Evolutionary conservation across 2,888 invertebrate species (phyloP), one percentile per base, ranked within the genome.

Genomic region (Antitype chi): DNA sequence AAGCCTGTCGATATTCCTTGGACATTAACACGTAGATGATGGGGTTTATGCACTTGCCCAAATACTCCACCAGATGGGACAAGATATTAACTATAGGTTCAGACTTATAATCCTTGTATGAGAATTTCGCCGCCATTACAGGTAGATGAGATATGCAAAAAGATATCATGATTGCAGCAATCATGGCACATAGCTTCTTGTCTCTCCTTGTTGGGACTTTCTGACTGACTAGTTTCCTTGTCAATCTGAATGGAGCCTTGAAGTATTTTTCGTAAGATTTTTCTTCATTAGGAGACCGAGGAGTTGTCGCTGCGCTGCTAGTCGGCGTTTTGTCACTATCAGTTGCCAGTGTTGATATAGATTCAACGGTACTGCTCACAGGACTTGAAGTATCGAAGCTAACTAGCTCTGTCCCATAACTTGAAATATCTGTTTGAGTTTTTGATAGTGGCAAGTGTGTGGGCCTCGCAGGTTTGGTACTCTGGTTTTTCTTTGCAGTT

Each of bases 1-100:
- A 99, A 5, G 99, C 99, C 92, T 98, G 98, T 84, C 99, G 96
- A 91, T 99, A 99, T 90, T 99, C 99, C 90, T 98, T 98, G 89
- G 99, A 99, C 98, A 99, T 99, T 70, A 99, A 98, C 63, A 99
- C 99, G 92, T 99, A 99, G 89, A 99, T 98, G 53, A 99, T 98
- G 0, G 99, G 99, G 94, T 99, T 99, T 77, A 99, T 98, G 93
- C 99, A 99, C 15, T 98, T 98, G 6, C 99, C 98, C 85, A 98
- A 95, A 92, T 98, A 99, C 84, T 99, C 97, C 87, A 99, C 96
- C 20, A 99, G 96, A 91, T 99, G 99, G 49, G 98, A 98, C 76
- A 98, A 94, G 17, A 99, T 97, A 92, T 98, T 98, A 59, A 98
- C 95, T 59, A 97, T 97, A 89, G 97, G 97, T 87, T 97, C 94